Conservation (phyloP, 1,140 invertebrate genomes). For the Euura lappo region DNA sequence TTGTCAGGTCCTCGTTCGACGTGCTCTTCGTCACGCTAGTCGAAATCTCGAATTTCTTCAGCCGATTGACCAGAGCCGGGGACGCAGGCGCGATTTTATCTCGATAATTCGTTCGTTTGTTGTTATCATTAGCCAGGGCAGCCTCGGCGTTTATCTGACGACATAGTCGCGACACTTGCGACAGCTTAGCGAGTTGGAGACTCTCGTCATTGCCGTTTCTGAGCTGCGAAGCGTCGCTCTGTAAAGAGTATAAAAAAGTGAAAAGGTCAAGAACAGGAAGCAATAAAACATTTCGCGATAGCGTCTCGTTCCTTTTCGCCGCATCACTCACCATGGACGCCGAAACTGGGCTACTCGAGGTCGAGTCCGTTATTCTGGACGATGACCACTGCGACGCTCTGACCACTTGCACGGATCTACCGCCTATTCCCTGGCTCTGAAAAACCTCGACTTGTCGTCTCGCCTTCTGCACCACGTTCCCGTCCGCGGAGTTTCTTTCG, state of each 20-base stretch:
- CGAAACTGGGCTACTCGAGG: constrained; percentile 9
- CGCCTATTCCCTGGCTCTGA: constrained; percentile 49
- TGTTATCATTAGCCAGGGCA: constrained; percentile 14
- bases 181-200: constrained; percentile 31
- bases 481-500: constrained; percentile 54
- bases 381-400: constrained; percentile 49
- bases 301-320: too few relatives aligned
- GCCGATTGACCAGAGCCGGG: constrained; percentile 30
- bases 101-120: constrained; percentile 4
- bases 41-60: constrained; percentile 32
- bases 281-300: too few relatives aligned
- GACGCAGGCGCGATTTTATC: neutral
- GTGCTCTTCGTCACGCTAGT: constrained; percentile 49
- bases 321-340: neutral
- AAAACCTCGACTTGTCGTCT: constrained; percentile 55
- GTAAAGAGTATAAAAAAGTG: neutral
- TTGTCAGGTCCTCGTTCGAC: constrained; percentile 58
- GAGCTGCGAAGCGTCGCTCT: constrained; percentile 16
- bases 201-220: neutral
- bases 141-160: constrained; percentile 50
- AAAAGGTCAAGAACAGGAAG: neutral
- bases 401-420: constrained; percentile 51
- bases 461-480: constrained; percentile 47
- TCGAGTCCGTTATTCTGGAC: constrained; percentile 40
- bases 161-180: constrained; percentile 53